These are phyloP conservation scores for Avahi laniger DNA, from an alignment of 2,797 vertebrate genomes.

Conservation along the genomic window DNA sequence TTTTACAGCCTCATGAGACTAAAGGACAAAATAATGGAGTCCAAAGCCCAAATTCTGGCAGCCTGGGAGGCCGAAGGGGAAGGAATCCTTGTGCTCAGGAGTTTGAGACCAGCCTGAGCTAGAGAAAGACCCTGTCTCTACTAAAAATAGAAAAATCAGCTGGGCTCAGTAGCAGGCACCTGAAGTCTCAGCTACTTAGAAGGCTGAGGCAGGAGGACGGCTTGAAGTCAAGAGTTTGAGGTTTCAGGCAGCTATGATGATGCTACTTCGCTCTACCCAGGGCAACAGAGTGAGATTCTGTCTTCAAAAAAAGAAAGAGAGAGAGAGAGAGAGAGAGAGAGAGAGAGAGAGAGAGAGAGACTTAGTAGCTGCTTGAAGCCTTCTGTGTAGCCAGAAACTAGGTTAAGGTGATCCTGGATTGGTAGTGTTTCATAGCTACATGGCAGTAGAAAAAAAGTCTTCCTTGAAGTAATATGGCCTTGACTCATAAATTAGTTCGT, in stretches of 20 bases:
- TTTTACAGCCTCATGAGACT: background rate
- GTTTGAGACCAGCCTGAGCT: background rate
- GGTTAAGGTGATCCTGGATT: background rate
- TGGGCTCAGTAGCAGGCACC: background rate
- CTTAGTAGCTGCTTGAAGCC: background rate
- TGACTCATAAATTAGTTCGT: background rate
- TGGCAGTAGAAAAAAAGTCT: background rate
- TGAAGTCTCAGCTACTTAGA: background rate
- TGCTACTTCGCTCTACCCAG: background rate
- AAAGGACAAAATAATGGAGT: background rate
- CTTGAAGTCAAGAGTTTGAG: background rate
- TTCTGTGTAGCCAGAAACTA: background rate
- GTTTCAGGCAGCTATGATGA: background rate
- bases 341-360: no score
- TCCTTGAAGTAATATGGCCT: background rate
- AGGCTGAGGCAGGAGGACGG: background rate
- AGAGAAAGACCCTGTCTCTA: background rate
- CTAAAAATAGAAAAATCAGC: background rate
- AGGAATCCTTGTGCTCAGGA: background rate
- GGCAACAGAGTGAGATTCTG: background rate
- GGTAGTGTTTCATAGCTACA: no score
- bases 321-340: no score
- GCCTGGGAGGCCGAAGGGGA: background rate
- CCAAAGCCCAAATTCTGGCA: background rate
- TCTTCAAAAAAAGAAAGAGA: no score